Evolutionary conservation across 2,797 vertebrate genomes (phyloP).

Genomic region (Clarias platycephalus): DNA sequence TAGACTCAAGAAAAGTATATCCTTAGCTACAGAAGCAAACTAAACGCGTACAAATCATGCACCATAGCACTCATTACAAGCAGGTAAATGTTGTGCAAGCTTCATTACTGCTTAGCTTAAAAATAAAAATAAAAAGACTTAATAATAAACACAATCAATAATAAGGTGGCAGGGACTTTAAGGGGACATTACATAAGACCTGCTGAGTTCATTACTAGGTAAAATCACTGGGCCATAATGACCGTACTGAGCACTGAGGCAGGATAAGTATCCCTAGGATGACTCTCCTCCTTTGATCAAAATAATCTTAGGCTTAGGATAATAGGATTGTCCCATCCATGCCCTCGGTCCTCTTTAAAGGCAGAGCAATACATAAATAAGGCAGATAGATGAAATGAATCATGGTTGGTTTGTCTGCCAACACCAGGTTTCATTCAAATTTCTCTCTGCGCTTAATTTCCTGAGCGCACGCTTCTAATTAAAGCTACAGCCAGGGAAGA

Average conservation of each 20-base stretch:
- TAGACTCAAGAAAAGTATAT: neutral
- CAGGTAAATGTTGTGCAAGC: neutral
- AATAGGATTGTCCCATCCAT: constrained; percentile 78
- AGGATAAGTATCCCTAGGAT: constrained; percentile 60
- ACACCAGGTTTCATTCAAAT: constrained; percentile 11
- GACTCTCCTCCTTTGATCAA: constrained; percentile 70
- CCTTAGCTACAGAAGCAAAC: neutral
- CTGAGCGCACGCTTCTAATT: neutral
- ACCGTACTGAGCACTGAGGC: constrained; percentile 56
- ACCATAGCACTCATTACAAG: neutral
- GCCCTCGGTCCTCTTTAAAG: constrained; percentile 50
- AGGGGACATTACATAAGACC: constrained; percentile 32
- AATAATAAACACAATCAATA: neutral
- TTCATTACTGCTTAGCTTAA: neutral
- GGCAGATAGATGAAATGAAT: constrained; percentile 64
- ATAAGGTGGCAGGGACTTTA: neutral
- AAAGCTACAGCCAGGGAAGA: neutral
- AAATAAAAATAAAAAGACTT: neutral
- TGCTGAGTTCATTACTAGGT: constrained; percentile 13
- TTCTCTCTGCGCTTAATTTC: neutral
- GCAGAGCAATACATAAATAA: constrained; percentile 48
- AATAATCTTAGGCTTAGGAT: constrained; percentile 77
- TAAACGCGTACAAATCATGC: neutral
- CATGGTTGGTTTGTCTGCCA: constrained; percentile 34
- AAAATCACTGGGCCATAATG: constrained; percentile 55